phyloP scores from a whole-genome alignment of 2,113 vertebrate species.

The Ciconia stormi region DNA sequence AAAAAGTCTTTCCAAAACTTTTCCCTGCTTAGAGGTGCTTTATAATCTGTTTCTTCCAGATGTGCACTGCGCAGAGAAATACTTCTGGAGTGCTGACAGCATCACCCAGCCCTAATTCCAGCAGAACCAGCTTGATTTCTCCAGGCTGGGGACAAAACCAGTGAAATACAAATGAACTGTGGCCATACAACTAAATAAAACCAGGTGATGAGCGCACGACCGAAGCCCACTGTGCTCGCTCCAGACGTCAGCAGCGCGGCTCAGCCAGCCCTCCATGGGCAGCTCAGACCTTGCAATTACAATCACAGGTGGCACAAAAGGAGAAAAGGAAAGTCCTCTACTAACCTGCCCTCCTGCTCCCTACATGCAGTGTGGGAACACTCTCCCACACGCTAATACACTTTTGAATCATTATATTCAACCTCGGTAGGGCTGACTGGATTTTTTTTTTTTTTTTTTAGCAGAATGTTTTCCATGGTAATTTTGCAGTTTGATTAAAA shows the following conservation, averaged over 20 bases:
- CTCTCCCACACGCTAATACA: background rate
- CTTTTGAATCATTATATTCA: background rate
- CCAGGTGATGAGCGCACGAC: rapidly evolving
- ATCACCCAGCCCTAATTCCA: background rate
- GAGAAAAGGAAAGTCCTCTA: background rate
- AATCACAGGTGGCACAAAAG: background rate
- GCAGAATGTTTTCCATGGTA: background rate
- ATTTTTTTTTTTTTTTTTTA: background rate
- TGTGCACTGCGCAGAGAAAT: background rate
- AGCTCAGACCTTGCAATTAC: background rate
- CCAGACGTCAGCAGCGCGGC: rapidly evolving
- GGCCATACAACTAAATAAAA: background rate
- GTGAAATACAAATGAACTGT: background rate
- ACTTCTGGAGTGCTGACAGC: background rate
- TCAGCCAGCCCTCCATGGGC: rapidly evolving
- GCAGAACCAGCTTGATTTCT: background rate
- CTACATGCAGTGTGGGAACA: background rate
- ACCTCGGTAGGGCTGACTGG: background rate
- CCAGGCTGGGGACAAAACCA: background rate
- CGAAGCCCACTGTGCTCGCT: rapidly evolving
- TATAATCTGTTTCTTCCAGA: background rate
- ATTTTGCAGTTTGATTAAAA: background rate
- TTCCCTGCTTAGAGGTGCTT: background rate
- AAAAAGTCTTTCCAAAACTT: background rate
- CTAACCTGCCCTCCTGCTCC: background rate